A percentile compares a stretch with the other conserved stretches of the same genome.
Conservation (phyloP, 2,797 vertebrate genomes). For the Cuculus canorus region DNA sequence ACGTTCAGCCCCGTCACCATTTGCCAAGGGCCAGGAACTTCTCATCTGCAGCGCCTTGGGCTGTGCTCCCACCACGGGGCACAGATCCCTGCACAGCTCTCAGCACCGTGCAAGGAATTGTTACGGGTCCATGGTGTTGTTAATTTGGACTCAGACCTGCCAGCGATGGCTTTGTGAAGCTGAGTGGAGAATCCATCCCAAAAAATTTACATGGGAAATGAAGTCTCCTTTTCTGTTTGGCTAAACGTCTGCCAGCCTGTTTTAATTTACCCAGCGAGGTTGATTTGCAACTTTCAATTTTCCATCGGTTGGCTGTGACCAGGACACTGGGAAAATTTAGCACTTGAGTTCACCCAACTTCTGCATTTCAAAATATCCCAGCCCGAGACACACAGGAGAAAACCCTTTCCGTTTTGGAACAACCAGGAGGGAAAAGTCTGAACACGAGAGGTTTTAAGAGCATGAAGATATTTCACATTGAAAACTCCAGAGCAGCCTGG, state of each 20-base stretch:
- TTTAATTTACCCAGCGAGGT: slow-evolving; percentile 66
- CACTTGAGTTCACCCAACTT: slow-evolving; percentile 62
- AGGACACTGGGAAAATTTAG: slow-evolving; percentile 69
- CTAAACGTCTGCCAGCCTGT: slow-evolving; percentile 67
- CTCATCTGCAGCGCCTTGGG: not conserved
- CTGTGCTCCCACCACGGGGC: rapidly evolving
- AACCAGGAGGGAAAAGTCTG: slow-evolving; percentile 62
- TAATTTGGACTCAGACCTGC: not conserved
- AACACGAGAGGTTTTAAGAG: slow-evolving; percentile 64
- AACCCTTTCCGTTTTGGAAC: slow-evolving; percentile 71
- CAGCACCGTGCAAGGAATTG: not conserved
- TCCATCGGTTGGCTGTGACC: slow-evolving; percentile 67
- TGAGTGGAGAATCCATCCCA: slow-evolving; percentile 8
- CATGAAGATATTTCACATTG: slow-evolving; percentile 49
- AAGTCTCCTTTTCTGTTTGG: slow-evolving; percentile 75
- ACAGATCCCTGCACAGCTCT: not conserved
- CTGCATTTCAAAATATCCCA: slow-evolving; percentile 69
- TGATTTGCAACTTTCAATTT: slow-evolving; percentile 71
- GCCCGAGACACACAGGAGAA: slow-evolving; percentile 62
- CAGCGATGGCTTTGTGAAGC: slow-evolving; percentile 10
- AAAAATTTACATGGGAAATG: slow-evolving; percentile 68
- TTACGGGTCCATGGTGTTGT: rapidly evolving
- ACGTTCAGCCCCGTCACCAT: rapidly evolving
- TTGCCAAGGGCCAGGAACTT: not conserved
- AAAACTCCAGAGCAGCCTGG: not conserved